Percentiles rank a stretch among this genome's conserved stretches.
These are phyloP conservation scores for Lithophane socia DNA, from an alignment of 2,888 invertebrate genomes.

Conservation along the genomic window DNA sequence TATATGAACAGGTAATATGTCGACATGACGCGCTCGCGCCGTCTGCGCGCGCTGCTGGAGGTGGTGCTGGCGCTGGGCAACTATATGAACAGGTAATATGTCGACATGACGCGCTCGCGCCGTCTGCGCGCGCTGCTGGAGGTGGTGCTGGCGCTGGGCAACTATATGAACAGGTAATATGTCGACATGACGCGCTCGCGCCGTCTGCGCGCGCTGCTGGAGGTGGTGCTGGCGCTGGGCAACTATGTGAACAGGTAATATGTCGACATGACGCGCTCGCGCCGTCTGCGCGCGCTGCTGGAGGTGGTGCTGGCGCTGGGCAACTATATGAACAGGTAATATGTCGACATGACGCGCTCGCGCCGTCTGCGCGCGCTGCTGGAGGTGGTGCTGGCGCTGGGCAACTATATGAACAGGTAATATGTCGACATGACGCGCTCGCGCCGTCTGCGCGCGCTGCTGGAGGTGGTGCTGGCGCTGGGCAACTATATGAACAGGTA, in stretches of 20 bases:
- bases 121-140: conserved; percentile 95
- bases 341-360: conserved; percentile 95
- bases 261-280: conserved; percentile 95
- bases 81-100: too few species aligned
- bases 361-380: conserved; percentile 94
- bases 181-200: conserved; percentile 95
- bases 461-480: conserved; percentile 96
- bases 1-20: too few species aligned
- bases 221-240: conserved; percentile 97
- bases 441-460: conserved; percentile 93
- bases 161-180: conserved; percentile 99
- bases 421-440: conserved; percentile 95
- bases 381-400: conserved; percentile 96
- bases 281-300: conserved; percentile 94
- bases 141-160: conserved; percentile 97
- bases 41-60: conserved; percentile 95
- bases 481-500: conserved; percentile 99
- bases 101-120: conserved; percentile 94
- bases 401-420: conserved; percentile 99
- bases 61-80: conserved; percentile 97
- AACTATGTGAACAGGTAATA: conserved; percentile 99
- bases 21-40: conserved; percentile 94
- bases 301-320: conserved; percentile 97
- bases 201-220: conserved; percentile 94
- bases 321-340: conserved; percentile 98